Conservation (phyloP, 2,113 vertebrate genomes). For the Apus apus region DNA sequence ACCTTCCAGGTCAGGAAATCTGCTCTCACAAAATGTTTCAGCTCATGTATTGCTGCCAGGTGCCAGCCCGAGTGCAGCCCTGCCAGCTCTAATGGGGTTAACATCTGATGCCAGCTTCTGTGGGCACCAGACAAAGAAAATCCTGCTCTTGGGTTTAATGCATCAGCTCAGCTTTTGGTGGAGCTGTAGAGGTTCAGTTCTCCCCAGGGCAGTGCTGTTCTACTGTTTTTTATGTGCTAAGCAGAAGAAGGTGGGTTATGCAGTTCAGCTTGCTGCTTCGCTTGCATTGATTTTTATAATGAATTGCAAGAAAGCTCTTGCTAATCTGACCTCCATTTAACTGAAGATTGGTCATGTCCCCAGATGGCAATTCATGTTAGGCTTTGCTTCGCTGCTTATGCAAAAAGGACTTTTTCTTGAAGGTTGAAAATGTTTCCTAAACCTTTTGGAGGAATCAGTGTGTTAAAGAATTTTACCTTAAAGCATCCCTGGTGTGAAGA, state of each 20-base stretch:
- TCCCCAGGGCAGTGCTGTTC: neutral
- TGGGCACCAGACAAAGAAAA: constrained; percentile 7
- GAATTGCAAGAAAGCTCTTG: constrained; percentile 8
- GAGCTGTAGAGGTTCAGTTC: neutral
- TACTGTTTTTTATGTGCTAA: constrained; percentile 3
- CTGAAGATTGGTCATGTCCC: constrained; percentile 19
- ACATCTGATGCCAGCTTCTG: neutral
- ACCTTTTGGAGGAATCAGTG: neutral
- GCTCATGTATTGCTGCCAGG: neutral
- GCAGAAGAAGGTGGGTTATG: neutral
- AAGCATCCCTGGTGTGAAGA: neutral
- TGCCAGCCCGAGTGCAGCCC: neutral
- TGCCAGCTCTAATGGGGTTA: neutral
- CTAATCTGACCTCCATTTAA: constrained; percentile 46
- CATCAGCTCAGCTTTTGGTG: constrained; percentile 13
- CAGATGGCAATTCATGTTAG: constrained; percentile 22
- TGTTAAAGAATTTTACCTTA: constrained; percentile 16
- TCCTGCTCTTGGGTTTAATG: constrained; percentile 3
- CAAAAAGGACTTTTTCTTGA: constrained; percentile 13
- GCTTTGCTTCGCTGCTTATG: constrained; percentile 48
- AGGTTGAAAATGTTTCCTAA: constrained; percentile 24
- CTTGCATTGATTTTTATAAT: constrained; percentile 52
- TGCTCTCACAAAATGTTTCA: neutral
- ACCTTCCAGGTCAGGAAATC: neutral
- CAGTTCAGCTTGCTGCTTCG: neutral